A percentile compares a stretch with the other conserved stretches of the same genome.
These are phyloP conservation scores for Cantharis rustica DNA, from an alignment of 2,888 invertebrate genomes.

Conservation along the genomic window DNA sequence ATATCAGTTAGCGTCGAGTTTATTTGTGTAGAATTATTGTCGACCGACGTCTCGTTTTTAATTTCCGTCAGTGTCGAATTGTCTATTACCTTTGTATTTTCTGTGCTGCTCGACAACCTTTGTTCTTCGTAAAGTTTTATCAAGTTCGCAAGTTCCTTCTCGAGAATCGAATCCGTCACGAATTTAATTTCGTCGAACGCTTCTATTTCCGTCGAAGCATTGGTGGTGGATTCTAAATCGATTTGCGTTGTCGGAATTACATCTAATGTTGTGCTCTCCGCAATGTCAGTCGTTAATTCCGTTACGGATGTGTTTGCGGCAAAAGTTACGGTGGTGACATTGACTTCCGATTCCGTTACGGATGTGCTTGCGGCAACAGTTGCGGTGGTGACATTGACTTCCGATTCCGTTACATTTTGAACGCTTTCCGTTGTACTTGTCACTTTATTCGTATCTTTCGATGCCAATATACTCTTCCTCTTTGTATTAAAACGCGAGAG, in stretches of 20 bases:
- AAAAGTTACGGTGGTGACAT: not conserved
- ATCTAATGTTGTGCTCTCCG: not conserved
- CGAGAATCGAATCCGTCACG: not conserved
- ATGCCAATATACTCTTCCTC: not conserved
- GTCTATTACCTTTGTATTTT: not conserved
- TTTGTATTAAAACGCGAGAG: not conserved
- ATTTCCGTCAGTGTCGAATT: not conserved
- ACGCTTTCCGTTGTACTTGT: not conserved
- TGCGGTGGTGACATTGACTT: not conserved
- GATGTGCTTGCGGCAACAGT: not conserved
- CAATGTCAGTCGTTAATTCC: not conserved
- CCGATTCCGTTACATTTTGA: not conserved
- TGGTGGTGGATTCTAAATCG: not conserved
- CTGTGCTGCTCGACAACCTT: not conserved
- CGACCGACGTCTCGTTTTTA: too few relatives aligned
- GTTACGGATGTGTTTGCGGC: not conserved
- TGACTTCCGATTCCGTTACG: not conserved
- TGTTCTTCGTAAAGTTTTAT: not conserved
- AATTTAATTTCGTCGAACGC: not conserved
- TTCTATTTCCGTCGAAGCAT: not conserved
- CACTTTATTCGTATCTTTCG: not conserved
- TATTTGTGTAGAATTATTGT: not conserved
- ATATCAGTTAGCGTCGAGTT: not conserved
- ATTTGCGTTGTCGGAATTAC: not conserved
- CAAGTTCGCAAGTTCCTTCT: not conserved